Evolutionary conservation across 2,797 vertebrate genomes (phyloP).

Genomic region (Notolabrus celidotus): DNA sequence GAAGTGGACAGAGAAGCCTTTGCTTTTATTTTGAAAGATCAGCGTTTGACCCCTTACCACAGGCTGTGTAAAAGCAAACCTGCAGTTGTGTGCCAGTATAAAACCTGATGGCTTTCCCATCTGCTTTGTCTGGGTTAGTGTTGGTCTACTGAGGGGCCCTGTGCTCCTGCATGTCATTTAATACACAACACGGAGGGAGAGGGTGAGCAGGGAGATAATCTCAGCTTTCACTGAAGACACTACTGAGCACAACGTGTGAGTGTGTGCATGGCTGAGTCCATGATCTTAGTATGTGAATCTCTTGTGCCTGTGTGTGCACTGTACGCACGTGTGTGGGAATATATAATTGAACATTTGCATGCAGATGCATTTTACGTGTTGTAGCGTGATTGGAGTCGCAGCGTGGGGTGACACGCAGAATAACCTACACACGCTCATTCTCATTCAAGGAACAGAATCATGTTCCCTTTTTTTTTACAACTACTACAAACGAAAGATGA

Average conservation of each 20-base stretch:
- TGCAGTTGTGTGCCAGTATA: constrained; percentile 20
- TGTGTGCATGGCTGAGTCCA: constrained; percentile 12
- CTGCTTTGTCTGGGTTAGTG: constrained; percentile 46
- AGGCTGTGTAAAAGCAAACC: constrained; percentile 35
- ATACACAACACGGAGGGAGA: constrained; percentile 53
- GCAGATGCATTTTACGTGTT: constrained; percentile 21
- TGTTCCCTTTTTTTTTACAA: background rate
- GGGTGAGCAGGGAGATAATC: constrained; percentile 43
- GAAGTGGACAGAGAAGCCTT: background rate
- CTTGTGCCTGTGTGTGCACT: background rate
- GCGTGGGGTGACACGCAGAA: constrained; percentile 41
- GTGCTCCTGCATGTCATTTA: constrained; percentile 47
- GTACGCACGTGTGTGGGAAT: background rate
- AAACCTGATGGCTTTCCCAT: constrained; percentile 61
- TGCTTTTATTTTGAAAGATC: constrained; percentile 50
- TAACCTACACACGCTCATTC: constrained; percentile 28
- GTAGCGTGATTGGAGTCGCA: constrained; percentile 35
- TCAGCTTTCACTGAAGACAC: constrained; percentile 26
- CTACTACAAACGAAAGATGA: background rate
- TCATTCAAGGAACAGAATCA: constrained; percentile 11
- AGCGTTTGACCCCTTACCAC: constrained; percentile 21
- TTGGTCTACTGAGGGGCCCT: constrained; percentile 4
- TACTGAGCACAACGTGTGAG: constrained; percentile 17
- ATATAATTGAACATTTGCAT: constrained; percentile 29
- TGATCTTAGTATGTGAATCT: constrained; percentile 2